These are phyloP conservation scores for Alsophila aescularia DNA, from an alignment of 2,888 invertebrate genomes.

Conservation along the genomic window DNA sequence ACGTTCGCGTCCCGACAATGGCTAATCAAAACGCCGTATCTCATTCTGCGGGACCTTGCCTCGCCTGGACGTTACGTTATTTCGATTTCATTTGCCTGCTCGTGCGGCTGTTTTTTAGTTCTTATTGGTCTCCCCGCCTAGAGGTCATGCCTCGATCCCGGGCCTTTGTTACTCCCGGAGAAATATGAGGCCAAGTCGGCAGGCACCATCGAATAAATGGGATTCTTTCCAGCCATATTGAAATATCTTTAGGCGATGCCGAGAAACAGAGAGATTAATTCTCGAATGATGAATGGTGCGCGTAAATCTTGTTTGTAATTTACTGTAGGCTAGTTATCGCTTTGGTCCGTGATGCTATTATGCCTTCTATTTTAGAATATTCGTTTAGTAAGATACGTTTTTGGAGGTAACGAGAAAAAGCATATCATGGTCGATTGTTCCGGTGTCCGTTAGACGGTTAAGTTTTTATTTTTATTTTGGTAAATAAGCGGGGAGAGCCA, in stretches of 20 bases:
- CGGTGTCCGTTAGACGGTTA: conserved; percentile 57
- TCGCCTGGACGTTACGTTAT: conserved; percentile 70
- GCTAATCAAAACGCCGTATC: conserved; percentile 82
- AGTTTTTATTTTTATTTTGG: conserved; percentile 53
- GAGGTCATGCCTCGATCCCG: conserved; percentile 75
- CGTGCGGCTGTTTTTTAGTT: conserved; percentile 73
- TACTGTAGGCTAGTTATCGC: conserved; percentile 68
- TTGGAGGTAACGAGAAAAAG: conserved; percentile 47
- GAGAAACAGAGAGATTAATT: conserved; percentile 69
- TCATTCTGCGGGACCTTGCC: conserved; percentile 74
- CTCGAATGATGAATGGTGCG: conserved; percentile 69
- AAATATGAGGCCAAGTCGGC: conserved; percentile 75
- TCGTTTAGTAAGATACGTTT: conserved; percentile 40
- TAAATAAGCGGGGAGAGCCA: conserved; percentile 54
- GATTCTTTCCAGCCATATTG: conserved; percentile 78
- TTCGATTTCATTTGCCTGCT: conserved; percentile 84
- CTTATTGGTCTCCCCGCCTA: conserved; percentile 59
- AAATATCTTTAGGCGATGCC: conserved; percentile 75
- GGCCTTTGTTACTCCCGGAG: conserved; percentile 75
- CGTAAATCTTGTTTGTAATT: conserved; percentile 74
- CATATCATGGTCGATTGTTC: conserved; percentile 66
- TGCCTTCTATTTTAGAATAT: conserved; percentile 40
- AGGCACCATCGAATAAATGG: conserved; percentile 69
- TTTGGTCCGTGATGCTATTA: conserved; percentile 57
- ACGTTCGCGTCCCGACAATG: conserved; percentile 69